Percentiles rank a stretch among this genome's conserved stretches.
Conservation (phyloP, 1,140 invertebrate genomes). For the Achatina immaculata region DNA sequence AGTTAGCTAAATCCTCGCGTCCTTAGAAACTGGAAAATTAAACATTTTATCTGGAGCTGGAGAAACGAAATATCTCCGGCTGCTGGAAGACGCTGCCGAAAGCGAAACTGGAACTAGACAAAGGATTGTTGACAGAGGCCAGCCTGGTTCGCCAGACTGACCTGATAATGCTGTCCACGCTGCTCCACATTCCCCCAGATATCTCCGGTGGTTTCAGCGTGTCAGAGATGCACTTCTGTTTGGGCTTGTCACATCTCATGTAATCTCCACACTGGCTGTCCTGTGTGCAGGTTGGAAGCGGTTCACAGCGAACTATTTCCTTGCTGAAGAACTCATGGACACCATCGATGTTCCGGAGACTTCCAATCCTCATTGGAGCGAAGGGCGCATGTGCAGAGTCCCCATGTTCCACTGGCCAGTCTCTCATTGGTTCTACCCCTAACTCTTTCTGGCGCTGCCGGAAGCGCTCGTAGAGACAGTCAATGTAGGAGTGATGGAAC, state of each 20-base stretch:
- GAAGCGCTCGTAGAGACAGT: conserved; percentile 52
- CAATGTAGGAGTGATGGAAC: conserved; percentile 50
- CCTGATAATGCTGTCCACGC: not conserved
- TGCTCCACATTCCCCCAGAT: not conserved
- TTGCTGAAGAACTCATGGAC: conserved; percentile 41
- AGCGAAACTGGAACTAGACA: not conserved
- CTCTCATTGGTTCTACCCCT: conserved; percentile 42
- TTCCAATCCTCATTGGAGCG: conserved; percentile 43
- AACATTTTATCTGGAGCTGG: too few species aligned
- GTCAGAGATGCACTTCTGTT: conserved; percentile 41
- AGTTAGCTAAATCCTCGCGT: too few species aligned
- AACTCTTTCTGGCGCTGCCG: conserved; percentile 42
- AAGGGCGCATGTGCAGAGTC: conserved; percentile 40
- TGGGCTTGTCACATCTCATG: conserved; percentile 41
- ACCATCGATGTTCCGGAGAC: conserved; percentile 43
- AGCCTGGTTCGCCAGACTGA: not conserved
- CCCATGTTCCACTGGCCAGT: conserved; percentile 48
- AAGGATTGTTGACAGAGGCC: not conserved
- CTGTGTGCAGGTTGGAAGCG: conserved; percentile 25
- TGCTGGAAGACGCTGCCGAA: conserved; percentile 30
- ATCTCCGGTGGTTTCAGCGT: conserved; percentile 18
- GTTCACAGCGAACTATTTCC: conserved; percentile 32
- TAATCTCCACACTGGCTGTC: conserved; percentile 38
- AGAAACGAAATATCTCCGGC: conserved; percentile 7
- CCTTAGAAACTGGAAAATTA: too few species aligned